Percentiles rank a stretch among this genome's conserved stretches.
phyloP scores from a whole-genome alignment of 2,113 vertebrate genomes.

The Puntigrus tetrazona region DNA sequence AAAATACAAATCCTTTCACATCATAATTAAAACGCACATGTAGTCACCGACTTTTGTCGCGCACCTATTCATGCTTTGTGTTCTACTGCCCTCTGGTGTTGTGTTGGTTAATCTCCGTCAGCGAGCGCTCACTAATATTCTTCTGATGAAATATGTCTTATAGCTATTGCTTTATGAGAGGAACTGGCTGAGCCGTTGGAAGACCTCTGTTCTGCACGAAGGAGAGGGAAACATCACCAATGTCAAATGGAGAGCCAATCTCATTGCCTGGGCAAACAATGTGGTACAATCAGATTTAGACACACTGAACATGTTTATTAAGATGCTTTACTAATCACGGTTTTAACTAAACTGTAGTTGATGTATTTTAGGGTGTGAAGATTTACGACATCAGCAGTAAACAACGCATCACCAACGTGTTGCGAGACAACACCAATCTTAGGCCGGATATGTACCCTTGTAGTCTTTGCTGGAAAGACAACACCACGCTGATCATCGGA shows the following conservation, averaged over 20 bases:
- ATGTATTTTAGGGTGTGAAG: conserved; percentile 86
- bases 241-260: conserved; percentile 91
- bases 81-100: conserved; percentile 75
- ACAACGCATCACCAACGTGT: conserved; percentile 95
- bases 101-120: background rate
- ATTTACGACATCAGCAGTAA: conserved; percentile 94
- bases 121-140: background rate
- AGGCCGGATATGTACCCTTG: conserved; percentile 98
- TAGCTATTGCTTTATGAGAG: conserved; percentile 92
- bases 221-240: conserved; percentile 93
- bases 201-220: conserved; percentile 87
- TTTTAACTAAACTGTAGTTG: background rate
- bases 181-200: conserved; percentile 97
- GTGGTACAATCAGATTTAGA: conserved; percentile 75
- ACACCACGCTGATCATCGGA: conserved; percentile 90
- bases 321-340: background rate
- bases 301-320: background rate
- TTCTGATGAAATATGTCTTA: background rate
- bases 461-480: conserved; percentile 98
- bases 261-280: conserved; percentile 97
- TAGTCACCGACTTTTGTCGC: background rate
- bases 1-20: background rate
- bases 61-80: conserved; percentile 43
- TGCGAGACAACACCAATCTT: conserved; percentile 89
- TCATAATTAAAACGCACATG: background rate